Conservation (phyloP, 2,888 invertebrate genomes). For the Polydrusus pterygomalis region DNA sequence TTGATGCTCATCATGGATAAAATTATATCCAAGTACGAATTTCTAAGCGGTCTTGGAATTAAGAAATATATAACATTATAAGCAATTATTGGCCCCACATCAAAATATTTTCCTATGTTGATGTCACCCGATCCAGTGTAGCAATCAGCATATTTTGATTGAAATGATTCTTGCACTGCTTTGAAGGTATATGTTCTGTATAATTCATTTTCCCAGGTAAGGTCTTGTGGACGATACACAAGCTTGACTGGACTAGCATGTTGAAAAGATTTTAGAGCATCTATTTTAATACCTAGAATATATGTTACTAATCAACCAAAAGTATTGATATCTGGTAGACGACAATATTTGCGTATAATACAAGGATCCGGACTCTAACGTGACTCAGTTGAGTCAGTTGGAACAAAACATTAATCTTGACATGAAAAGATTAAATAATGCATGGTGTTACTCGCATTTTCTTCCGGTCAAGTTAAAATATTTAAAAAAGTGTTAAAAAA, state of each 20-base stretch:
- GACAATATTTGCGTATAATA: no score
- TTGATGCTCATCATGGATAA: conserved; percentile 4
- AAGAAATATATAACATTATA: conserved; percentile 23
- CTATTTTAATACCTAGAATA: conserved; percentile 26
- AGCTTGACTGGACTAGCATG: conserved; percentile 24
- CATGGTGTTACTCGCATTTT: no score
- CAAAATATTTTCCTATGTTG: conserved; percentile 6
- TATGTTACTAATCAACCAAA: no score
- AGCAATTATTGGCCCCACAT: conserved; percentile 9
- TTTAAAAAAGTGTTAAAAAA: no score
- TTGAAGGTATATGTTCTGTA: conserved; percentile 6
- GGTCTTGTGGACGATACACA: neutral
- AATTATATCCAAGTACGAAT: conserved; percentile 11
- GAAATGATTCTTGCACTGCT: conserved; percentile 13
- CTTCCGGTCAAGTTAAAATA: no score
- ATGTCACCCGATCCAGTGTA: conserved; percentile 13
- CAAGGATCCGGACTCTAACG: no score
- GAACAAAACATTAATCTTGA: no score
- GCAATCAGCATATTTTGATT: conserved; percentile 8
- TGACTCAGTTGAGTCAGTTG: no score
- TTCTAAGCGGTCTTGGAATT: conserved; percentile 10
- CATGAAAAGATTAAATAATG: no score
- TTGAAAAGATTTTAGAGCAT: conserved; percentile 26
- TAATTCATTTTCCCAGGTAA: conserved; percentile 11
- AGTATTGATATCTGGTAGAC: no score